Evolutionary conservation across 37 sponge, comb jelly and placozoan genomes (phyloP).

Genomic region (Ephydatia muelleri): DNA sequence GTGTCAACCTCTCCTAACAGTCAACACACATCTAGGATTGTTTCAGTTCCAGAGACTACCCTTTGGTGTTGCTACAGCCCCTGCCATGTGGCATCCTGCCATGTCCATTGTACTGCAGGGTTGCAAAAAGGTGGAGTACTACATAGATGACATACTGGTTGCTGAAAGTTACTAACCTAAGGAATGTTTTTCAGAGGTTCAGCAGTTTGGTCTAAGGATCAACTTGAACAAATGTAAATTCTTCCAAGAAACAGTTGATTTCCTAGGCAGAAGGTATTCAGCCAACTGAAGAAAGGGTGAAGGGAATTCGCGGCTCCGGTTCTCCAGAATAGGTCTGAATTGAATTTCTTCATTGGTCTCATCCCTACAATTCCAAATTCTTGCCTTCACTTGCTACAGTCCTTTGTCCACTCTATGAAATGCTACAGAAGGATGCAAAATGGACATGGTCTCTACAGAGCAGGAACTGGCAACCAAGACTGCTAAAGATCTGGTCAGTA

Average conservation of each 20-base stretch:
- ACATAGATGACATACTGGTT: not conserved
- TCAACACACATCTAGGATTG: slow-evolving; percentile 17
- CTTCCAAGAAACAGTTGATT: too few relatives aligned
- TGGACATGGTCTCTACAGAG: not conserved
- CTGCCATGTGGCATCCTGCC: slow-evolving; percentile 32
- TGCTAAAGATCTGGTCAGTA: not conserved
- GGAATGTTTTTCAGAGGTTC: not conserved
- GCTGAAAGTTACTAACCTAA: not conserved
- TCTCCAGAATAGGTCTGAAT: not conserved
- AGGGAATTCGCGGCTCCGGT: not conserved
- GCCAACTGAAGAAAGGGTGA: slow-evolving; percentile 15
- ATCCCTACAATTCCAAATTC: not conserved
- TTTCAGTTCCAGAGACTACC: not conserved
- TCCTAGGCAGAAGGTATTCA: slow-evolving; percentile 11
- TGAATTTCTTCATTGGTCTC: not conserved
- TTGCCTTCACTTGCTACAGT: not conserved
- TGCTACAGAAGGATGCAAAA: not conserved
- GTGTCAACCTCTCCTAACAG: not conserved
- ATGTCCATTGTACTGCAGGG: slow-evolving; percentile 25
- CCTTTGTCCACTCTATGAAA: not conserved
- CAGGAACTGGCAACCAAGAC: not conserved
- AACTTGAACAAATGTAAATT: slow-evolving; percentile 5
- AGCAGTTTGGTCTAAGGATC: slow-evolving; percentile 5
- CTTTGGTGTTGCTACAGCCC: slow-evolving; percentile 20
- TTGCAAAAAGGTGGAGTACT: slow-evolving; percentile 1